phyloP scores from a whole-genome alignment of 2,888 invertebrate genomes.

The Drosophila peninsularis region DNA sequence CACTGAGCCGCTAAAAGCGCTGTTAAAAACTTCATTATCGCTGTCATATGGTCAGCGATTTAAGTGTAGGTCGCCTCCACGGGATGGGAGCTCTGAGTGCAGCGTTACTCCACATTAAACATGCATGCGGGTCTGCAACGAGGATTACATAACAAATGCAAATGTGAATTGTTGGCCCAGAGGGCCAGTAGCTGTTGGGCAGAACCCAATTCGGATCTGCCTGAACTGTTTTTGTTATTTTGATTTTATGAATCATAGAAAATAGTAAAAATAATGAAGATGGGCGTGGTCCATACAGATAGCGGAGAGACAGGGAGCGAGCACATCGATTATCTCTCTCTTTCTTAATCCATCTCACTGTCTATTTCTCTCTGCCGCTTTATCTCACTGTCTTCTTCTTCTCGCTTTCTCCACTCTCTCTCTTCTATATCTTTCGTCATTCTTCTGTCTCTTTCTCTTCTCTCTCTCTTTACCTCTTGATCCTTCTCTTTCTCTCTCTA shows the following conservation, averaged over 20 bases:
- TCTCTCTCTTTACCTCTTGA: too few species aligned
- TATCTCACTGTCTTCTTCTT: too few species aligned
- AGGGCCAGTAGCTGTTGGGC: neutral
- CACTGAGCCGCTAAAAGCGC: constrained; percentile 77
- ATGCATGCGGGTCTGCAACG: constrained; percentile 11
- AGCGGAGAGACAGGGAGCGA: too few species aligned
- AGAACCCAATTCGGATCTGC: neutral
- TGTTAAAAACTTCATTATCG: constrained; percentile 76
- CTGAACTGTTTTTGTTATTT: neutral
- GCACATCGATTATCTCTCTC: too few species aligned
- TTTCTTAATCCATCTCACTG: too few species aligned
- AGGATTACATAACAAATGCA: constrained; percentile 10
- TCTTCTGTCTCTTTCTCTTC: too few species aligned
- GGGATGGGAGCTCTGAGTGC: constrained; percentile 3
- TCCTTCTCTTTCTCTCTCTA: neutral
- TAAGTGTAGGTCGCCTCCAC: constrained; percentile 54
- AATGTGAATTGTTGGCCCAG: neutral
- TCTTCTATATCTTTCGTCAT: too few species aligned
- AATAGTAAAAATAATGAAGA: too few species aligned
- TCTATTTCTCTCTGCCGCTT: too few species aligned
- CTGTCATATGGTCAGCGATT: constrained; percentile 63
- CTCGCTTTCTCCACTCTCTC: too few species aligned
- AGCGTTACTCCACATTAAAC: constrained; percentile 4
- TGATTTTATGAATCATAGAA: neutral
- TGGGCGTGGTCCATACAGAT: too few species aligned